Conservation (phyloP, 2,113 vertebrate species). For the Crotophaga sulcirostris region DNA sequence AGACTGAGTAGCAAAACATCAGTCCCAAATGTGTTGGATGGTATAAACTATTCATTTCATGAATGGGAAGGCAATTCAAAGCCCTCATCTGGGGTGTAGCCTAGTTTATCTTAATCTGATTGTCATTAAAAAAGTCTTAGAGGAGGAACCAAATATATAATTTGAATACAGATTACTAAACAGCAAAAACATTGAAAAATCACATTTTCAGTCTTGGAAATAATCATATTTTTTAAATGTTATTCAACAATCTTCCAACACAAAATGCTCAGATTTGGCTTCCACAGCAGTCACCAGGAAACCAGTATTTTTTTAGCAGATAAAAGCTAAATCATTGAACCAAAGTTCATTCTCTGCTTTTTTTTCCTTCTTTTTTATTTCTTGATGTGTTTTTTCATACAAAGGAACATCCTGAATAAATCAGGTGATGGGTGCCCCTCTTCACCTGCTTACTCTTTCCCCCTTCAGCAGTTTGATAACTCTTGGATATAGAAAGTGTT, state of each 20-base stretch:
- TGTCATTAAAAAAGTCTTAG: not conserved
- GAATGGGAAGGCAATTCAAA: constrained; percentile 30
- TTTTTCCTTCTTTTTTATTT: not conserved
- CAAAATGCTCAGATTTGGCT: not conserved
- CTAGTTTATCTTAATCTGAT: not conserved
- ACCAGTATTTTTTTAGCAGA: not conserved
- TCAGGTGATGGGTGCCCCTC: not conserved
- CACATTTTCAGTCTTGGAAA: not conserved
- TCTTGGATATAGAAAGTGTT: not conserved
- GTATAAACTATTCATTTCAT: constrained; percentile 26
- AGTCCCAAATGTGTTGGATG: not conserved
- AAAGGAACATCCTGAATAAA: not conserved
- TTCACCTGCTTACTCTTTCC: not conserved
- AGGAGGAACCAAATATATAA: not conserved
- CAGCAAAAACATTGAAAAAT: not conserved
- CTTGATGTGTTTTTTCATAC: not conserved
- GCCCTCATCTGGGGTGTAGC: not conserved
- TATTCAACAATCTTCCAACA: not conserved
- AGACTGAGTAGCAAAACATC: not conserved
- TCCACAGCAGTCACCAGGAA: not conserved
- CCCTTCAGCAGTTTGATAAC: not conserved
- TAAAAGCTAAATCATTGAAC: not conserved
- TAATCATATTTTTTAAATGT: not conserved
- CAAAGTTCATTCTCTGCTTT: not conserved
- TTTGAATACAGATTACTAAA: not conserved